These are phyloP conservation scores for Furcula furcula DNA, from an alignment of 2,888 invertebrate genomes.

Conservation along the genomic window DNA sequence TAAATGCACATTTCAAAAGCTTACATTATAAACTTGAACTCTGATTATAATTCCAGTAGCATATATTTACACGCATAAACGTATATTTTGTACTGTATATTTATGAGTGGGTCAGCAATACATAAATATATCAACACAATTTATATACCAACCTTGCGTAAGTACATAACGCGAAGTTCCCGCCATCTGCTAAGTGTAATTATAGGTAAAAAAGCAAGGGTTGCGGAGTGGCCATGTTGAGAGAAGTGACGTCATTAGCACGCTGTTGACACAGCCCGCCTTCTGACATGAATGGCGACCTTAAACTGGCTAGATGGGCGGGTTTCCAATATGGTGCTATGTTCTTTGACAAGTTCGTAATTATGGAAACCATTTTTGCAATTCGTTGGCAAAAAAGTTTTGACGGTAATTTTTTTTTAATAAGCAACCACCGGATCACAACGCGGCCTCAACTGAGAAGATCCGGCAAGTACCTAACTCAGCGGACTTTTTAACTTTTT, in stretches of 20 bases:
- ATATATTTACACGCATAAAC: too few species aligned
- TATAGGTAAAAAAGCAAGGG: slow-evolving; percentile 60
- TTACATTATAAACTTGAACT: too few species aligned
- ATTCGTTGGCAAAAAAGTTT: not conserved
- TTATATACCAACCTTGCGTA: slow-evolving; percentile 18
- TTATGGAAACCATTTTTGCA: slow-evolving; percentile 15
- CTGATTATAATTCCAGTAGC: too few species aligned
- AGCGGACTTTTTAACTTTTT: too few species aligned
- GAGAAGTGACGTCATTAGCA: slow-evolving; percentile 74
- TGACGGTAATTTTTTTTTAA: too few species aligned
- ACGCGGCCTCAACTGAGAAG: too few species aligned
- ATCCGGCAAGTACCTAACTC: too few species aligned
- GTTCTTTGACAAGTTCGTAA: slow-evolving; percentile 20
- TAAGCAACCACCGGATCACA: too few species aligned
- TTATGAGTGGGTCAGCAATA: too few species aligned
- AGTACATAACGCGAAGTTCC: slow-evolving; percentile 27
- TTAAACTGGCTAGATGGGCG: slow-evolving; percentile 55
- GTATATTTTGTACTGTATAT: too few species aligned
- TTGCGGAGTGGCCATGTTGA: slow-evolving; percentile 66
- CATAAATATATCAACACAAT: slow-evolving; percentile 12
- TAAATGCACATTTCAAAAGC: too few species aligned
- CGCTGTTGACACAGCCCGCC: slow-evolving; percentile 73
- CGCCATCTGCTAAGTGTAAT: slow-evolving; percentile 51
- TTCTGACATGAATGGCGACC: slow-evolving; percentile 59
- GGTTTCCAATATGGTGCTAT: slow-evolving; percentile 38